Evolutionary conservation across 2,888 invertebrate genomes (phyloP), one percentile per base, ranked within the genome.

Genomic region (Synergus umbraculus): DNA sequence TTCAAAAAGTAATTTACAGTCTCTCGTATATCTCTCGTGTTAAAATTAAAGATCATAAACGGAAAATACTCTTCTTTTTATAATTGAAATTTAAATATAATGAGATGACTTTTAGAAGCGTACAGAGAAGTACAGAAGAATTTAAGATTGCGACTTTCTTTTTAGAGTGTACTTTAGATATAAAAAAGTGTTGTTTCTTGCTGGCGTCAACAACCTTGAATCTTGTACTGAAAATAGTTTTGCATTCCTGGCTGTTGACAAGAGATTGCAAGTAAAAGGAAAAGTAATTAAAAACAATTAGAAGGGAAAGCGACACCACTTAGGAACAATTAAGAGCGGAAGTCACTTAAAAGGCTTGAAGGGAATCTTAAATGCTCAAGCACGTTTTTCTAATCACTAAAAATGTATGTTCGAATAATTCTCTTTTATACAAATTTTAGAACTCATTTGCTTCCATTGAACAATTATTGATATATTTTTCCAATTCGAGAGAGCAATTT

Each of bases 251-350:
- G 22, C 22, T 43, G 13, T 66, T 66, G 64, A 37, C 15, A 18
- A 67, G 44, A 44, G n/a, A 13, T 46, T 13, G 22, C 15, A 46
- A 22, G 46, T 69, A 69, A 69, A 69, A 69, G 46, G 29, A 69
- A 69, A 49, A 46, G 69, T 46, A 69, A 69, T 49, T 69, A 49
- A 69, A 69, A 69, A 46, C 67, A 69, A 49, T 49, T 15, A 69
- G 13, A 69, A 49, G 69, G 49, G 69, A 69, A 69, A 69, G 69
- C 46, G 46, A 46, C 29, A 46, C 22, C 69, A 44, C 46, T 69
- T 46, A 46, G 46, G 18, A 29, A 46, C 22, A 46, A 46, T 46
- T 46, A 69, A 69, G 13, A 69, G 46, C 69, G 69, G 69, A 69
- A 69, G 69, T 46, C 13, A 29, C 13, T 69, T 29, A 49, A 49